These are phyloP conservation scores for Parambassis ranga DNA, from an alignment of 2,797 vertebrate species.

Conservation along the genomic window DNA sequence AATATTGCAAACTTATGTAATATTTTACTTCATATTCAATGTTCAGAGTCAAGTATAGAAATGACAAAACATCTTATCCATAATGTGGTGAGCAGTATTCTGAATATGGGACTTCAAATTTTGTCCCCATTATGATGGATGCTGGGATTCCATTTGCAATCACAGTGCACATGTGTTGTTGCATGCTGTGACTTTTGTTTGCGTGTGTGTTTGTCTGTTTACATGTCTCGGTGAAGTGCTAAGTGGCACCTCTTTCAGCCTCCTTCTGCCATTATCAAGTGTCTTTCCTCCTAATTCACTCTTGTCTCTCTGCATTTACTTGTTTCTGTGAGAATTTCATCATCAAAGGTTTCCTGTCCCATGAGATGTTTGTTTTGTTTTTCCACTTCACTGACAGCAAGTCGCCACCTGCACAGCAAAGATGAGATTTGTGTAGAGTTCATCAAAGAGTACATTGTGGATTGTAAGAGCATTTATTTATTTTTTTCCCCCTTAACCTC, in stretches of 20 bases:
- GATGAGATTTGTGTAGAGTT: slow-evolving; percentile 72
- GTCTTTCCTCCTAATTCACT: slow-evolving; percentile 26
- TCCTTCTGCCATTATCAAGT: neutral
- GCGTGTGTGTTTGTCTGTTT: neutral
- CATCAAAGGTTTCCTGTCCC: slow-evolving; percentile 50
- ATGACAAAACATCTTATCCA: too few relatives aligned
- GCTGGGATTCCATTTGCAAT: neutral
- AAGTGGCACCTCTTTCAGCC: slow-evolving; percentile 14
- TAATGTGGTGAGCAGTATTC: too few relatives aligned
- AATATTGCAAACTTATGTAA: too few relatives aligned
- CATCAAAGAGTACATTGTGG: slow-evolving; percentile 70
- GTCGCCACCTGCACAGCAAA: slow-evolving; percentile 61
- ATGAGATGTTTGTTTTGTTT: slow-evolving; percentile 49
- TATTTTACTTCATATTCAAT: too few relatives aligned
- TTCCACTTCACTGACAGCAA: slow-evolving; percentile 52
- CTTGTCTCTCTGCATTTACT: slow-evolving; percentile 10
- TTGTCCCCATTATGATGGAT: neutral
- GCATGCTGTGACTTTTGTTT: neutral
- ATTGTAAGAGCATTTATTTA: slow-evolving; percentile 60
- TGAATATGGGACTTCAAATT: neutral
- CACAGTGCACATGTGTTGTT: neutral
- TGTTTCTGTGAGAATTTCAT: slow-evolving; percentile 40
- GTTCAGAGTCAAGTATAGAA: too few relatives aligned
- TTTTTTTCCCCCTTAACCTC: neutral
- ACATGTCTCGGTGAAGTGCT: neutral